Base-by-base conservation (phyloP, 2,888 invertebrate genomes). In the Stegana nigrithorax region DNA sequence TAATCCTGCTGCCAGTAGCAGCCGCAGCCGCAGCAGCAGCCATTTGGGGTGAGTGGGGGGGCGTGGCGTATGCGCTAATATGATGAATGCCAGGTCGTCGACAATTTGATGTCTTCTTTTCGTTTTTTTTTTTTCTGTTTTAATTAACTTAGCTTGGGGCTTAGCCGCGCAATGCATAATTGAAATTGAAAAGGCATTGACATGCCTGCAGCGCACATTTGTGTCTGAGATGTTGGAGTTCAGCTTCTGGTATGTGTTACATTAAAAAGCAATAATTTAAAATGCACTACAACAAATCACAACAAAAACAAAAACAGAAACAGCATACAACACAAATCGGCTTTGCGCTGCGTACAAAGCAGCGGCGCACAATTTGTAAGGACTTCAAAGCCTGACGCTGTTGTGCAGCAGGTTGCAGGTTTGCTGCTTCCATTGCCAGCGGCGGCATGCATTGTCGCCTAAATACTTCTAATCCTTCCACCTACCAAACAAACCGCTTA, bases 401-500 rank as follows among this genome's bases (percentile, higher is more conserved):
- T 44, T 57, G 42, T 25, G 39, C 25, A n/a, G n/a, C n/a, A n/a
- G n/a, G n/a, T n/a, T n/a, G n/a, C n/a, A n/a, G n/a, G n/a, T n/a
- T n/a, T n/a, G n/a, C n/a, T n/a, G 39, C 39, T 39, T 14, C 12
- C n/a, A 39, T 29, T 19, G 29, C 32, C 27, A 19, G 26, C 19
- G 19, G 19, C 21, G 19, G 27, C 21, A 26, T 47, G 42, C 42
- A 42, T 26, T 57, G 42, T 14, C 25, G 17, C 10, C 39, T 59
- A 39, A 59, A 59, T 59, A 32, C 59, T 36, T 14, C 23, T 59
- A 59, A 59, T 53, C 56, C 56, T 59, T 50, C 63, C 59, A 63
- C 51, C 60, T 50, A 63, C 73, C 63, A 71, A 69, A 72, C 70
- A 73, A 71, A 69, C 66, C 65, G 71, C 60, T 69, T 66, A 62